phyloP scores from a whole-genome alignment of 2,888 invertebrate species.

The Conomelus anceps region DNA sequence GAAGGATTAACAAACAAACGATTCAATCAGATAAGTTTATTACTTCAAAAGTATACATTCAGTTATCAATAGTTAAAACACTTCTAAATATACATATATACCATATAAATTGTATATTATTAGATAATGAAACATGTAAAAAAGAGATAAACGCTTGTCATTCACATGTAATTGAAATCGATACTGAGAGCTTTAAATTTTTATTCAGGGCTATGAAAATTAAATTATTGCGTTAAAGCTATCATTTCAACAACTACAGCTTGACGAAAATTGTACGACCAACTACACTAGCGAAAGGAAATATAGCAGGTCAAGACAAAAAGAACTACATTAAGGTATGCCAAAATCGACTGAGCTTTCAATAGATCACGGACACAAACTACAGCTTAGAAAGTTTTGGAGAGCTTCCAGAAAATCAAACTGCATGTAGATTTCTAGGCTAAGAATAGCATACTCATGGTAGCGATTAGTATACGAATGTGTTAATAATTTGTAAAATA shows the following conservation, averaged over 20 bases:
- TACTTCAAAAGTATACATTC: background rate
- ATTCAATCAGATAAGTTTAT: background rate
- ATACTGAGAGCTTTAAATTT: background rate
- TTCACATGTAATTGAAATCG: background rate
- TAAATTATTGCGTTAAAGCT: background rate
- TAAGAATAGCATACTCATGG: too few relatives aligned
- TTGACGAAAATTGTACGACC: background rate
- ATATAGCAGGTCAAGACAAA: background rate
- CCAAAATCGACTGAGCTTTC: background rate
- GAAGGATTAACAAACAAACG: background rate
- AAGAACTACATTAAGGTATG: background rate
- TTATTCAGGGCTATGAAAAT: background rate
- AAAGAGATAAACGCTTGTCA: background rate
- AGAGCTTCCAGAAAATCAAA: background rate
- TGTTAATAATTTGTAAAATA: too few relatives aligned
- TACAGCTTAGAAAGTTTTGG: background rate
- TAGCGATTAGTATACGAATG: background rate
- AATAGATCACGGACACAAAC: background rate
- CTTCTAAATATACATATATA: background rate
- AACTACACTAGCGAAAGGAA: background rate
- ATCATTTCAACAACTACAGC: background rate
- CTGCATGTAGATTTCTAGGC: background rate
- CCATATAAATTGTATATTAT: conserved; percentile 1
- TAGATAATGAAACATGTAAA: conserved; percentile 4
- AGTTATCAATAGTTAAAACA: background rate